Evolutionary conservation across 37 sponge, comb jelly and placozoan genomes (phyloP), one percentile per base, ranked within the genome.

Genomic region (Oscarella lobularis): DNA sequence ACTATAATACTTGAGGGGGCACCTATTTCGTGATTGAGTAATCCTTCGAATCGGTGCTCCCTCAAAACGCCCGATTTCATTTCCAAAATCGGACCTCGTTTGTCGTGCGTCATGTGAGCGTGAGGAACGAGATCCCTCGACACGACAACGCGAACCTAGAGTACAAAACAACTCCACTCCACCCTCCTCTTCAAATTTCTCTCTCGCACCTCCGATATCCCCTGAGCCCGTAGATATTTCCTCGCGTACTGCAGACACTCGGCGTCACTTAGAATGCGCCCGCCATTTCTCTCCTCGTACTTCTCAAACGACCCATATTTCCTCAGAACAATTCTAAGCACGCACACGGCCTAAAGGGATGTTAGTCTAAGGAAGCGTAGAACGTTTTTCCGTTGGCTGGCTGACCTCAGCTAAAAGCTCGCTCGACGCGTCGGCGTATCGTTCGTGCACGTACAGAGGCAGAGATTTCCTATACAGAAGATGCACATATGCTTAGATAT

Each of bases 211-310:
- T 48, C 60, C 20, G 60, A 48, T 27, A 48, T 48, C 14, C 60
- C 60, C 9, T 48, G 9, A 9, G 9, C 14, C 20, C 60, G 9
- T 20, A 48, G 60, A 48, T 48, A 48, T 20, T 48, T 48, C 20
- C 60, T 48, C 60, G 60, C 60, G 14, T 9, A 27, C 60, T 9
- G 14, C 60, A 48, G 60, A 20, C 60, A 48, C 20, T 48, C 60
- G 14, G 60, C 60, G 60, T 48, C 60, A 9, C 14, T 48, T 20
- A 48, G 20, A 9, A 48, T 20, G 14, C 60, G 9, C 60, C 60
- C 60, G 60, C 60, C 60, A 20, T 48, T 48, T 48, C 60, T 48
- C 60, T 48, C 60, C 60, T 48, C 60, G 60, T 48, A 20, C 60
- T 27, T 20, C 60, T 48, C 60, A 20, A 48, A 48, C 20, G 60